phyloP scores from a whole-genome alignment of 2,888 invertebrate species.

The Caenorhabditis virilis region DNA sequence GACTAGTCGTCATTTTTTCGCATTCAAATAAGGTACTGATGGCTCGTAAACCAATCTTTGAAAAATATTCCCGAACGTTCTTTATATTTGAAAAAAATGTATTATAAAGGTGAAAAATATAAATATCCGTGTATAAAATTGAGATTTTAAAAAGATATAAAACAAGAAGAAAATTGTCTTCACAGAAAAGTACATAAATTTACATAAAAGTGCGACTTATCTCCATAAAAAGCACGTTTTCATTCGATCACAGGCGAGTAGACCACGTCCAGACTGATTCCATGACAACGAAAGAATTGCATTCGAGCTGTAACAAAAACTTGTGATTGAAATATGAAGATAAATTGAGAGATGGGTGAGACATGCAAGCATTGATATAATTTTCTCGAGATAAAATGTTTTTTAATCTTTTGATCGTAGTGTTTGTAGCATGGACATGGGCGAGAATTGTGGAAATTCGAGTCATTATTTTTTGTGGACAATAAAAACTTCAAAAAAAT shows the following conservation, averaged over 20 bases:
- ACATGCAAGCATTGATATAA: too few relatives aligned
- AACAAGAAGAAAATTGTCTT: neutral
- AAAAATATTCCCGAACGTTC: too few relatives aligned
- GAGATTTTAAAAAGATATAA: too few relatives aligned
- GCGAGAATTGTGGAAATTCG: neutral
- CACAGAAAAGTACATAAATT: neutral
- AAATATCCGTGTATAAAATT: too few relatives aligned
- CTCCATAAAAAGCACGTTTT: constrained; percentile 55
- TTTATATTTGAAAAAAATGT: too few relatives aligned
- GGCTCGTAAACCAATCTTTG: too few relatives aligned
- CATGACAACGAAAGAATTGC: constrained; percentile 60
- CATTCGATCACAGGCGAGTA: constrained; percentile 56
- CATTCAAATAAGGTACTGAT: too few relatives aligned
- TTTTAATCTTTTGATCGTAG: neutral
- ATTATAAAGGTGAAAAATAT: too few relatives aligned
- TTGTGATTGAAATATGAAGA: neutral
- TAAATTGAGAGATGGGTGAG: too few relatives aligned
- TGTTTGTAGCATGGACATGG: neutral
- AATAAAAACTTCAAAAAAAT: neutral
- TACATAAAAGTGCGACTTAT: too few relatives aligned
- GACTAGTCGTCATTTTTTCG: too few relatives aligned
- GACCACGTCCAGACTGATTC: constrained; percentile 59
- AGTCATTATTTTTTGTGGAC: neutral
- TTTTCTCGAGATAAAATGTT: too few relatives aligned
- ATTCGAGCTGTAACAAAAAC: constrained; percentile 23